These are phyloP conservation scores for Philereme vetulata DNA, from an alignment of 2,888 invertebrate genomes.

Conservation along the genomic window DNA sequence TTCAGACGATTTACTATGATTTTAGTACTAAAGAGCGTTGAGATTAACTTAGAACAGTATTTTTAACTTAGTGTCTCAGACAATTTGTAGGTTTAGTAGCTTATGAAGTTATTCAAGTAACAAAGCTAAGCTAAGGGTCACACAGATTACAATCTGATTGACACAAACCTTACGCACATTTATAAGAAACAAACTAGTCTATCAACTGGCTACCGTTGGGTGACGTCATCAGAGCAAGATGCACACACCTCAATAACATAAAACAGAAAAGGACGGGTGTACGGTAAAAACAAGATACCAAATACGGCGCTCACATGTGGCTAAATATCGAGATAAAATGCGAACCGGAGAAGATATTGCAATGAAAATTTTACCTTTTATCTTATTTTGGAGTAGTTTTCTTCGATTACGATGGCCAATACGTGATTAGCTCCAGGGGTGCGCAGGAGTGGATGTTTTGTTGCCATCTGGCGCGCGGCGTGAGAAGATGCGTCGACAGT, in stretches of 20 bases:
- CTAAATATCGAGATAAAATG: slow-evolving; percentile 71
- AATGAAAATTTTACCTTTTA: slow-evolving; percentile 55
- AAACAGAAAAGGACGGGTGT: slow-evolving; percentile 48
- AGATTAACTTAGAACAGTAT: background rate
- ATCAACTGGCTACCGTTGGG: slow-evolving; percentile 63
- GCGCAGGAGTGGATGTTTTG: slow-evolving; percentile 56
- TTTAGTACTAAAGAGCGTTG: background rate
- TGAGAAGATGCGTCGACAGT: slow-evolving; percentile 45
- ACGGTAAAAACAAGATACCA: slow-evolving; percentile 75
- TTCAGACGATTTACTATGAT: background rate
- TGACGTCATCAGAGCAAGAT: slow-evolving; percentile 71
- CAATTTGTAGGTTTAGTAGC: background rate
- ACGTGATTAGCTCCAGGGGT: slow-evolving; percentile 35
- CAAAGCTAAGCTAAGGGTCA: slow-evolving; percentile 20
- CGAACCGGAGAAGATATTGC: slow-evolving; percentile 52
- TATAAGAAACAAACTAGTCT: slow-evolving; percentile 41
- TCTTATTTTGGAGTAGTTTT: slow-evolving; percentile 56
- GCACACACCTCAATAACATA: slow-evolving; percentile 28
- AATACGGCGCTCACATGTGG: slow-evolving; percentile 79
- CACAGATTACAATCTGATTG: slow-evolving; percentile 22
- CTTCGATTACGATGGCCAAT: slow-evolving; percentile 39
- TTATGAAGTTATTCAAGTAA: slow-evolving; percentile 12
- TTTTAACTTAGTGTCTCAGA: background rate
- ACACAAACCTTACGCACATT: slow-evolving; percentile 24
- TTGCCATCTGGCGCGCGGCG: slow-evolving; percentile 57